Percentiles rank a stretch among this genome's conserved stretches.
Conservation (phyloP, 2,113 vertebrate genomes). For the Pseudolaguvia tuberculata region DNA sequence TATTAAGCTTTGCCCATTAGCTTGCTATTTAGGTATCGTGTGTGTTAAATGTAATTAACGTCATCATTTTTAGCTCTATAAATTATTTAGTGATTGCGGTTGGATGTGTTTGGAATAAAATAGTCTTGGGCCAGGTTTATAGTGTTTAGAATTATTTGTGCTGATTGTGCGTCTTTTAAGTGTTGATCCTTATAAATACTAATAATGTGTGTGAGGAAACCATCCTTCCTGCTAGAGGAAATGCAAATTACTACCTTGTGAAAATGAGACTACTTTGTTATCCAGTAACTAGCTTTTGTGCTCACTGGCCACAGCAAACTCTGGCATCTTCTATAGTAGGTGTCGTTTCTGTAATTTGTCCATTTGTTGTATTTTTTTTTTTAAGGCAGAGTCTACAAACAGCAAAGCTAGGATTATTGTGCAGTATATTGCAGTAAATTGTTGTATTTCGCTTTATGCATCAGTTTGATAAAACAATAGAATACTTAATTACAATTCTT, state of each 20-base stretch:
- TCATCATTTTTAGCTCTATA: not conserved
- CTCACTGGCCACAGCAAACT: not conserved
- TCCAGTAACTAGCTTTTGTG: not conserved
- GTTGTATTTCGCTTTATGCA: not conserved
- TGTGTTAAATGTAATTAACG: too few relatives aligned
- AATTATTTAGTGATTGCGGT: constrained; percentile 11
- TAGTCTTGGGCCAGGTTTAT: not conserved
- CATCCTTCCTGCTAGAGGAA: not conserved
- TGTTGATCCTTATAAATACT: not conserved
- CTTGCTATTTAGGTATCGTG: not conserved
- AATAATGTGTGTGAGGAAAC: not conserved
- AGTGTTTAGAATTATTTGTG: not conserved
- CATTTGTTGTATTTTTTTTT: not conserved
- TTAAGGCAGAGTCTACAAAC: not conserved
- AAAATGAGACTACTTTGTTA: constrained; percentile 1
- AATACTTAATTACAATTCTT: too few relatives aligned
- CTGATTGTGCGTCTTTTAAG: not conserved
- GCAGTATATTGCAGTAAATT: not conserved
- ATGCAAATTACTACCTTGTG: not conserved
- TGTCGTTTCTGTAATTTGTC: not conserved
- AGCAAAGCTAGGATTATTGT: not conserved
- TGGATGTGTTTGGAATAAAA: not conserved
- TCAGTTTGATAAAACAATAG: not conserved
- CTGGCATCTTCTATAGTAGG: not conserved
- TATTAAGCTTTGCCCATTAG: not conserved